Base-by-base conservation (phyloP, 2,888 invertebrate genomes). In the Pyrrhia umbra region DNA sequence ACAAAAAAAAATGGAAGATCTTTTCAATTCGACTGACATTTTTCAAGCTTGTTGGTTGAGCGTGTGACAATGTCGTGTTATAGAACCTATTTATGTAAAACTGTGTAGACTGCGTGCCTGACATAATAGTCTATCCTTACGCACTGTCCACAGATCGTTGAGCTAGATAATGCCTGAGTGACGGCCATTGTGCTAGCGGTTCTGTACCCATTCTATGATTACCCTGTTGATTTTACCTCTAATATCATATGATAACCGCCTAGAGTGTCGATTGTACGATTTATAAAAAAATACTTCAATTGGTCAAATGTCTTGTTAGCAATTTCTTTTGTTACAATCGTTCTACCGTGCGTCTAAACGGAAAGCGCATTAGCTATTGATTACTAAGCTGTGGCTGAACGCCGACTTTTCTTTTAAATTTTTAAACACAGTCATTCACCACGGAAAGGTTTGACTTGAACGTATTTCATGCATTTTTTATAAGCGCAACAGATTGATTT, bases 401-500 rank as follows among this genome's bases (percentile, higher is more conserved):
- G 23, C 2, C 3, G 13, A 13, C 18, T 10, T 59, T 58, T 59
- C 15, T n/a, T 49, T 15, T 54, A 5, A 25, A 39, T 27, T 23
- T 45, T 61, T 27, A 55, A 51, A 39, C 13, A 10, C 37, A 20
- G 40, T 47, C 8, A 23, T 21, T 46, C 21, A 8, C 30, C 16
- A 13, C 23, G 13, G 20, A 13, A 18, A 64, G 21, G 3, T 50
- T 49, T 15, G 21, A 37, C 20, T 49, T 6, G 43, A 30, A 15
- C 15, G 21, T 46, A 34, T 43, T 46, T 43, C 43, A 30, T 60
- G 42, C 21, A 49, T 69, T 71, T 73, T 68, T 71, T 67, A 73
- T 16, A 42, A 43, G 45, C 62, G 68, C 49, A 43, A 54, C 63
- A 13, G 46, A 63, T 71, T 37, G 63, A 62, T 71, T 68, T 68